phyloP scores from a whole-genome alignment of 2,888 invertebrate genomes.

The Parascotia fuliginaria region DNA sequence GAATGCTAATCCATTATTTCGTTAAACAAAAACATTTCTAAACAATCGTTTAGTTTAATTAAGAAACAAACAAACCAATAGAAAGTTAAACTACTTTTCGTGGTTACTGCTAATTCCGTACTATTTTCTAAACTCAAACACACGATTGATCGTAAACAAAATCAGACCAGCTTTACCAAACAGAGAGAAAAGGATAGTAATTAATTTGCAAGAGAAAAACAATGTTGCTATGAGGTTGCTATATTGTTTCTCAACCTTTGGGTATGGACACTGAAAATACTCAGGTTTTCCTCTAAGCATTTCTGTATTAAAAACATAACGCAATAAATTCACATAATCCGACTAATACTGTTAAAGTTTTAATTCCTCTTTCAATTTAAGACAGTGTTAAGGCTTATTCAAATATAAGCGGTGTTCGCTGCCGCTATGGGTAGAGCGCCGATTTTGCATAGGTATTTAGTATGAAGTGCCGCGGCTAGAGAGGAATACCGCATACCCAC shows the following conservation, averaged over 20 bases:
- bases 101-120: slow-evolving; percentile 2
- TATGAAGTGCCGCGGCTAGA: too few relatives aligned
- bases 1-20: too few relatives aligned
- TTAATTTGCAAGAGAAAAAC: slow-evolving; percentile 45
- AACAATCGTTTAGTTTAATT: neutral
- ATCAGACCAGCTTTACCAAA: slow-evolving; percentile 34
- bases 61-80: neutral
- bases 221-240: slow-evolving; percentile 15
- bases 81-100: slow-evolving; percentile 21
- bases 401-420: too few relatives aligned
- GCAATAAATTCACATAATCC: too few relatives aligned
- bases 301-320: too few relatives aligned
- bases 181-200: slow-evolving; percentile 39
- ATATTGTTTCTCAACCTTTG: slow-evolving; percentile 8
- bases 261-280: neutral
- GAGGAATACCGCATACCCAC: too few relatives aligned
- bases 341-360: neutral
- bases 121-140: slow-evolving; percentile 31
- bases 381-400: too few relatives aligned
- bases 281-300: too few relatives aligned
- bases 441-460: too few relatives aligned
- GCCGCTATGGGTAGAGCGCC: too few relatives aligned
- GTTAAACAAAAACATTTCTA: neutral
- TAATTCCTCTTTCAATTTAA: neutral
- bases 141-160: slow-evolving; percentile 39